A percentile compares a stretch with the other conserved stretches of the same genome.
Evolutionary conservation across 2,797 vertebrate species (phyloP).

Genomic region (Lithobates sylvaticus): DNA sequence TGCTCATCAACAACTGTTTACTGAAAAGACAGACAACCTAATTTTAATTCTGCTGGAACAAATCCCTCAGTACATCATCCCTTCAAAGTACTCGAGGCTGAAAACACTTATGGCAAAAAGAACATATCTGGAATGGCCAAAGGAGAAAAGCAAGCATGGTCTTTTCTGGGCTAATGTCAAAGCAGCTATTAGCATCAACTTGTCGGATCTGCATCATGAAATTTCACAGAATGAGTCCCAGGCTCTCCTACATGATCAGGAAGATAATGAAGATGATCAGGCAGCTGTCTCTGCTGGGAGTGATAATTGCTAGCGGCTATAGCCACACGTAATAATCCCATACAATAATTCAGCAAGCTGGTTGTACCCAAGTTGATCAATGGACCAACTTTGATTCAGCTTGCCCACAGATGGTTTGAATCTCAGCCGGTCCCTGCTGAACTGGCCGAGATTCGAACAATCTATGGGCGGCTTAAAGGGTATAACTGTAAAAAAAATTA

Average conservation of each 20-base stretch:
- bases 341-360: no score
- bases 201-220: slow-evolving; percentile 31
- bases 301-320: no score
- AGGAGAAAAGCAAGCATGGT: slow-evolving; percentile 82
- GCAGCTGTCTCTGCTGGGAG: no score
- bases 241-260: not conserved
- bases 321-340: no score
- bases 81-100: slow-evolving; percentile 86
- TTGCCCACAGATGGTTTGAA: no score
- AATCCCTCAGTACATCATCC: slow-evolving; percentile 82
- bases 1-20: slow-evolving; percentile 86
- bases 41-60: slow-evolving; percentile 88
- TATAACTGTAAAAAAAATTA: no score
- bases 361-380: no score
- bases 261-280: no score
- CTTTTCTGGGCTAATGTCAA: slow-evolving; percentile 88
- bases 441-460: no score
- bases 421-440: no score
- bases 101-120: slow-evolving; percentile 84
- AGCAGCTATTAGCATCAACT: slow-evolving; percentile 77
- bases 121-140: slow-evolving; percentile 90
- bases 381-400: no score
- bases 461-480: no score
- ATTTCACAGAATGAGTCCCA: not conserved
- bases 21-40: slow-evolving; percentile 78